Percentiles rank a stretch among this genome's conserved stretches.
Conservation (phyloP, 23 tunicate genomes). For the Styela plicata region DNA sequence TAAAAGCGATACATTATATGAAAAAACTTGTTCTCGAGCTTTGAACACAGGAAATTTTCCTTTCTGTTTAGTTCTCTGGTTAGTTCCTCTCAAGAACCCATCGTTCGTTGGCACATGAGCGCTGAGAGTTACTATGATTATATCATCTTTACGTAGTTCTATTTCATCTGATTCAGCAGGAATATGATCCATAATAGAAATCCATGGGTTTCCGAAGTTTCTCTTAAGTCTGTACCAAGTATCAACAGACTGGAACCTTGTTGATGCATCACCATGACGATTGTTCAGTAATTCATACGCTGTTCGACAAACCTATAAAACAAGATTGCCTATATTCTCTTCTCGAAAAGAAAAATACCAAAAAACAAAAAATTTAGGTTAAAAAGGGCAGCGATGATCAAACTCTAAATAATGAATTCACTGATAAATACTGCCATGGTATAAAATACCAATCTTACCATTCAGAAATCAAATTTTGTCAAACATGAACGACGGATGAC, state of each 20-base stretch:
- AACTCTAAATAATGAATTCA: background rate
- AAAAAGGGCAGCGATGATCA: too few relatives aligned
- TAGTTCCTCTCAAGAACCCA: constrained; percentile 2
- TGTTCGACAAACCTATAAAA: background rate
- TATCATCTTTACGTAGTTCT: background rate
- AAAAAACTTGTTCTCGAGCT: background rate
- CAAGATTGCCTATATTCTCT: background rate
- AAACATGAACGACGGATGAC: too few relatives aligned
- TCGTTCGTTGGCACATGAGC: background rate
- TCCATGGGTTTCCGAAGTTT: background rate
- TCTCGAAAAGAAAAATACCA: background rate
- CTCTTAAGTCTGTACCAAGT: background rate
- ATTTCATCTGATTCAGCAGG: background rate
- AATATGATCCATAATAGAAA: background rate
- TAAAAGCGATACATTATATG: background rate
- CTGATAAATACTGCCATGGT: background rate
- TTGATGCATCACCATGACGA: background rate
- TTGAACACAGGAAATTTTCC: constrained; percentile 9
- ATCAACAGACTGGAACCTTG: background rate
- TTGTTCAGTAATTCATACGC: constrained; percentile 2
- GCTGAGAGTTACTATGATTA: background rate
- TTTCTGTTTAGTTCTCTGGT: background rate
- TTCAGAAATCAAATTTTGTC: too few relatives aligned
- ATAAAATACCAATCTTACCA: too few relatives aligned
- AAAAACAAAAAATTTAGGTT: background rate